Evolutionary conservation across 2,888 invertebrate genomes (phyloP).

Genomic region (Mellilla xanthometata): DNA sequence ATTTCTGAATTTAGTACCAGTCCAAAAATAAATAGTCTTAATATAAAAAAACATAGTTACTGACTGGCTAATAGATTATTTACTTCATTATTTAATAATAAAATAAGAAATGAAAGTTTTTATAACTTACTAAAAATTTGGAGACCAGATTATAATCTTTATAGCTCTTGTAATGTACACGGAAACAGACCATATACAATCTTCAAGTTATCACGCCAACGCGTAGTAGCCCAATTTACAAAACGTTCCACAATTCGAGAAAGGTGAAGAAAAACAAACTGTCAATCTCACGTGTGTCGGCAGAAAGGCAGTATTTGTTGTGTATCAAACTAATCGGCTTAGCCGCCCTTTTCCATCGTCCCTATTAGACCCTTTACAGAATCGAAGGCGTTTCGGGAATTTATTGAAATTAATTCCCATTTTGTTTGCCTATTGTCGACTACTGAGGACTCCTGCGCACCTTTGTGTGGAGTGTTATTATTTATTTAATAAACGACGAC

Average conservation of each 20-base stretch:
- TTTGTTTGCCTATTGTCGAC: slow-evolving; percentile 75
- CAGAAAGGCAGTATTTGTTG: slow-evolving; percentile 66
- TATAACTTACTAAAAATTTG: no score
- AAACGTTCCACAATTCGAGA: slow-evolving; percentile 26
- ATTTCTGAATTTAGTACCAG: no score
- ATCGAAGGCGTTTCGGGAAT: slow-evolving; percentile 75
- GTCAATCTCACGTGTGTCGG: slow-evolving; percentile 57
- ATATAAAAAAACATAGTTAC: no score
- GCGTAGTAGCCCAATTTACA: slow-evolving; percentile 16
- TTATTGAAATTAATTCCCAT: slow-evolving; percentile 78
- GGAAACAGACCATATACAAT: no score
- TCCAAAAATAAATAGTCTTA: no score
- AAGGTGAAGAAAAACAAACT: slow-evolving; percentile 49
- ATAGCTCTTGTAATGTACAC: no score
- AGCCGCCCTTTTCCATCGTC: slow-evolving; percentile 54
- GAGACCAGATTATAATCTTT: no score
- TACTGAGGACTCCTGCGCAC: slow-evolving; percentile 56
- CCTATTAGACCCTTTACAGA: slow-evolving; percentile 58
- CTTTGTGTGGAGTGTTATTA: slow-evolving; percentile 67
- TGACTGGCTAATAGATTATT: no score
- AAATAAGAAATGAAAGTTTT: no score
- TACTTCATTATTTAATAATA: no score
- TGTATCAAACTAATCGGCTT: slow-evolving; percentile 77
- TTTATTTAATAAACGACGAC: slow-evolving; percentile 77
- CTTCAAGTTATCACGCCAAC: no score